Percentiles rank a stretch among this genome's conserved stretches.
These are phyloP conservation scores for Microcebus lehilahytsara DNA, from an alignment of 2,113 vertebrate species.

Conservation along the genomic window DNA sequence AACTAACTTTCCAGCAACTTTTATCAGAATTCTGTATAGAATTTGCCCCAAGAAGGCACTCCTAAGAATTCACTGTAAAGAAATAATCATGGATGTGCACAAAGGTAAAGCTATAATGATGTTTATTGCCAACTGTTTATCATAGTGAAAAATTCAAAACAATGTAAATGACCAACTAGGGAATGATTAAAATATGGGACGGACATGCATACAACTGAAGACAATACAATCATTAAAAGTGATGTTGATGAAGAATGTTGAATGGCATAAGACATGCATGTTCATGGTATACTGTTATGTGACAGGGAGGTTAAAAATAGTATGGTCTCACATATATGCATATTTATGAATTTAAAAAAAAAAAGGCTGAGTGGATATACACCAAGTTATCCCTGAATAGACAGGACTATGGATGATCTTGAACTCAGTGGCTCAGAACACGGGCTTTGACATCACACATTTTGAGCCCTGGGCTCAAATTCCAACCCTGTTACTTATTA, in stretches of 20 bases:
- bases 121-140: constrained; percentile 2
- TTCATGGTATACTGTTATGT: too few relatives aligned
- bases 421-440: constrained; percentile 34
- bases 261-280: neutral
- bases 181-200: neutral
- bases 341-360: neutral
- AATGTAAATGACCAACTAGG: neutral
- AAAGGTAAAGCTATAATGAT: neutral
- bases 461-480: constrained; percentile 2
- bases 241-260: neutral
- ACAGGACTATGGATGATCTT: neutral
- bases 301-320: neutral
- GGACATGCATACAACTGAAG: neutral
- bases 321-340: neutral
- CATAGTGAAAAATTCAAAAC: constrained; percentile 29
- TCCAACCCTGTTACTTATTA: constrained; percentile 1
- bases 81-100: neutral
- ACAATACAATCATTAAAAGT: neutral
- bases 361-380: neutral
- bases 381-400: neutral
- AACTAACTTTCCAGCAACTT: constrained; percentile 32
- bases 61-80: constrained; percentile 6
- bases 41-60: neutral
- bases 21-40: constrained; percentile 10
- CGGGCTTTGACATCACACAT: neutral